Evolutionary conservation across 2,113 vertebrate genomes (phyloP).

Genomic region (Notiomystis cincta): DNA sequence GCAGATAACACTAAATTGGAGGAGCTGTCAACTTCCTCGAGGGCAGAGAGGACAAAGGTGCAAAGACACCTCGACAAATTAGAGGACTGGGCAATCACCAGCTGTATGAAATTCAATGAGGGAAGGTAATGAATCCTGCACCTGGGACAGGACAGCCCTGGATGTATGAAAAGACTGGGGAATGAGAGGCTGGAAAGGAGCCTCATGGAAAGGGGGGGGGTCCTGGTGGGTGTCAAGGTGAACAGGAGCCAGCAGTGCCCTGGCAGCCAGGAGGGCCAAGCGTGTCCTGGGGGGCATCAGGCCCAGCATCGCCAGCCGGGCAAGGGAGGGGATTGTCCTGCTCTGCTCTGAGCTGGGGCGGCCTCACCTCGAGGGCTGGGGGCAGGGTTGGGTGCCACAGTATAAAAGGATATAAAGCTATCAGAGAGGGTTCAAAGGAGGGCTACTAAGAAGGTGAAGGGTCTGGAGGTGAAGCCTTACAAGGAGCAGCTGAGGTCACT

Average conservation of each 20-base stretch:
- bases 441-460: not conserved
- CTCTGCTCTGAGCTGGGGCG: rapidly evolving
- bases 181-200: not conserved
- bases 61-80: rapidly evolving
- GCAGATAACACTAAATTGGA: not conserved
- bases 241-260: not conserved
- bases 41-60: not conserved
- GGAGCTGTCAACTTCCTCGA: rapidly evolving
- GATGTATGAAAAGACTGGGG: rapidly evolving
- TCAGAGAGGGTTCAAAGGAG: not conserved
- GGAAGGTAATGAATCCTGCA: not conserved
- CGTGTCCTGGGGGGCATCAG: rapidly evolving
- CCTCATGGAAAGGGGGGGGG: rapidly evolving
- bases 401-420: not conserved
- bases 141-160: rapidly evolving
- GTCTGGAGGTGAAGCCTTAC: not conserved
- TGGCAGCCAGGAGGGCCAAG: not conserved
- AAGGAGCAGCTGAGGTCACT: not conserved
- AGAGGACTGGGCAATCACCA: not conserved
- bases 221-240: rapidly evolving
- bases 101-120: not conserved
- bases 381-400: rapidly evolving
- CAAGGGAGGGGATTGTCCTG: not conserved
- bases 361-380: not conserved
- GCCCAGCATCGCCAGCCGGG: rapidly evolving